Base-by-base conservation (phyloP, 2,113 vertebrate genomes). In the Bucco capensis region DNA sequence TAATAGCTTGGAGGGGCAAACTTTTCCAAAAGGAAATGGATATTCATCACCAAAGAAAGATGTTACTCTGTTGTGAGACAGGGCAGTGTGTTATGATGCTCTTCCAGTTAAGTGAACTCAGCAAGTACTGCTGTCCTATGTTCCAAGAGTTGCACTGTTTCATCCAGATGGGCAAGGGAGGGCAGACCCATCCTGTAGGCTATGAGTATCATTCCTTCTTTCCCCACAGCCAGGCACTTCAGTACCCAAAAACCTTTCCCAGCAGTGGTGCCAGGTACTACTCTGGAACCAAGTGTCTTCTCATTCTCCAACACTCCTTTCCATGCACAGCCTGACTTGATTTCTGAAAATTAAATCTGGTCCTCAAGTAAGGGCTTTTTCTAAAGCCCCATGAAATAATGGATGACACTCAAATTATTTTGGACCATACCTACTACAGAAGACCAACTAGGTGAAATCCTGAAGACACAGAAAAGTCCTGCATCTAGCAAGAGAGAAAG, bases 71-170 rank as follows among this genome's bases (percentile, higher is more conserved):
- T 10, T 21, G 15, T 73, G 42, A 23, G 56, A 83, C 33, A 49
- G 49, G 23, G 40, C 12, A 82, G 27, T 0, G 3, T 1, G 10
- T 54, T 42, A 47, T 0, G 1, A 33, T 38, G 35, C 40, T 79
- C 30, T 70, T 61, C 24, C 38, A 44, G 5, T 35, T 47, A 56
- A 1, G 51, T 51, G 57, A 77, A 51, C 30, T 38, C 35, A 7
- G 44, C 22, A 31, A 77, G 7, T 30, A 8, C 28, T 30, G 30
- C 62, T 51, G 27, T 65, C 30, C 61, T 21, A 6, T 0, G 1
- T 8, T 14, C 33, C 35, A 47, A 35, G 37, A 89, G 35, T 56
- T 25, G 24, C 10, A 21, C 30, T 54, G 27, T 51, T n/a, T 60
- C 61, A 28, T 31, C 19, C 67, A 61, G 19, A 18, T 8, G 17